These are phyloP conservation scores for Myopa tessellatipennis DNA, from an alignment of 2,888 invertebrate species.

Conservation along the genomic window DNA sequence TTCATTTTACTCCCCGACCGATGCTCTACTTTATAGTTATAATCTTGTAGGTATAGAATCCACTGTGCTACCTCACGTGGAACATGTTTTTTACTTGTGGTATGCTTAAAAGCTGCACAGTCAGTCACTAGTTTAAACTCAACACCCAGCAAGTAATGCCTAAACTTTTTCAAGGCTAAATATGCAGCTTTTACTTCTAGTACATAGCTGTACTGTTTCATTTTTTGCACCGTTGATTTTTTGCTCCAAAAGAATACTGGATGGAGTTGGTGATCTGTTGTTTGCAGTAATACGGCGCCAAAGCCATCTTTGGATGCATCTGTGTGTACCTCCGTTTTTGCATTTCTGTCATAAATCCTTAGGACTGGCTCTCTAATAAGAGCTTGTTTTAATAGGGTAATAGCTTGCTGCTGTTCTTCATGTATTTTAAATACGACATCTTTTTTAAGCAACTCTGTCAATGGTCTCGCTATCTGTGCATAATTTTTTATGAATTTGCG, in stretches of 20 bases:
- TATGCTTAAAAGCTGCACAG: no score
- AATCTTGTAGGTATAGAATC: constrained; percentile 47
- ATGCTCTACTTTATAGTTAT: constrained; percentile 50
- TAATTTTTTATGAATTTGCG: constrained; percentile 11
- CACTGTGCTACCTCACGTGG: constrained; percentile 48
- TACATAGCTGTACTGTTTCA: constrained; percentile 39
- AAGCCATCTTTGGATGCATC: constrained; percentile 29
- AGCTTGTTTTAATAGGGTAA: constrained; percentile 12
- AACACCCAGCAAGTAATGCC: no score
- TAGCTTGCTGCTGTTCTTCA: neutral
- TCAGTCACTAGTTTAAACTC: no score
- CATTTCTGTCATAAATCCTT: constrained; percentile 1
- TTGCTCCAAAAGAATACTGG: constrained; percentile 31
- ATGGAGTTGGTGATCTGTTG: neutral
- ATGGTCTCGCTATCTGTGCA: constrained; percentile 13
- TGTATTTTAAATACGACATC: constrained; percentile 13
- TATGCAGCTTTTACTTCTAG: no score
- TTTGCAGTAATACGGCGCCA: constrained; percentile 23
- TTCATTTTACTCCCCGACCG: constrained; percentile 47
- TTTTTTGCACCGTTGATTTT: constrained; percentile 3
- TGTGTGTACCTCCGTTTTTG: constrained; percentile 20
- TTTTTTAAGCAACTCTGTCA: constrained; percentile 19
- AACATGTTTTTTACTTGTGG: constrained; percentile 45
- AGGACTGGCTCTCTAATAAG: constrained; percentile 16
- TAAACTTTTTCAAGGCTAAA: no score